Evolutionary conservation across 2,113 vertebrate genomes (phyloP).

Genomic region (Heptranchias perlo): DNA sequence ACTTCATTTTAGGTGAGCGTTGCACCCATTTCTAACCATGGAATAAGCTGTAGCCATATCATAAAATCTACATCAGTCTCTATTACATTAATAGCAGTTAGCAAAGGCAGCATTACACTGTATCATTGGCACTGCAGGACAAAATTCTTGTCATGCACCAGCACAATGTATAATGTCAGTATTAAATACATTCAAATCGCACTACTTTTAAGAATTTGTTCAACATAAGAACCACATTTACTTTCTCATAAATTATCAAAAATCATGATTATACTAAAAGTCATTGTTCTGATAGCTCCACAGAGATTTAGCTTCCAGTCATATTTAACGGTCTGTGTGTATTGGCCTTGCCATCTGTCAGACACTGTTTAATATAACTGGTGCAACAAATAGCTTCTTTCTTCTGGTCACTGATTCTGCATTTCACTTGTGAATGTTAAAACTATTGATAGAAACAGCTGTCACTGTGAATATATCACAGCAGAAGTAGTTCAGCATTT

Average conservation of each 20-base stretch:
- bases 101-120: too few species aligned
- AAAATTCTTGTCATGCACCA: too few species aligned
- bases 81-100: too few species aligned
- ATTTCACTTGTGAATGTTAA: constrained; percentile 12
- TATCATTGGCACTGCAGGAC: too few species aligned
- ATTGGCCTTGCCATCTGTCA: constrained; percentile 13
- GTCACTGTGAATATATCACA: constrained; percentile 4
- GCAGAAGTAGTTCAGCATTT: neutral
- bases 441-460: constrained; percentile 28
- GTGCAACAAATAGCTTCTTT: neutral
- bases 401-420: neutral
- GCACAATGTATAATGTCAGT: neutral
- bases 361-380: neutral
- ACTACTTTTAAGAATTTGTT: neutral
- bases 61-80: too few species aligned
- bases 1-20: neutral
- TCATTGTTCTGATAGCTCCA: neutral
- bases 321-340: neutral
- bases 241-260: neutral
- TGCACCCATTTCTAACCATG: neutral
- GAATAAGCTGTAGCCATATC: too few species aligned
- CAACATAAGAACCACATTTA: neutral
- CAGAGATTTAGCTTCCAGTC: neutral
- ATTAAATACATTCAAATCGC: neutral
- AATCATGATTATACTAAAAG: neutral